Evolutionary conservation across 2,888 invertebrate species (phyloP).

Genomic region (Lycocerus yunnanus): DNA sequence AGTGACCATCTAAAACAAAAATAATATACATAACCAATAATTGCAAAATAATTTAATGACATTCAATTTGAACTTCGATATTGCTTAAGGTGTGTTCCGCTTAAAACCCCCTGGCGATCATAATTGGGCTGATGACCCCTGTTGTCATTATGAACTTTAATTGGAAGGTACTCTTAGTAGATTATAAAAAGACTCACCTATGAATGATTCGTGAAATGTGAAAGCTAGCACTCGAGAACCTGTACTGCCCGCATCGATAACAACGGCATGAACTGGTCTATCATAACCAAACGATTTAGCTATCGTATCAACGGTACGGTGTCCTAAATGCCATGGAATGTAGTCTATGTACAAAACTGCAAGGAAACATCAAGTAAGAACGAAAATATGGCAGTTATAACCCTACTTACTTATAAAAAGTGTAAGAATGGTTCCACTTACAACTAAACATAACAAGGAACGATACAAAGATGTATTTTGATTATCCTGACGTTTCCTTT

Average conservation of each 20-base stretch:
- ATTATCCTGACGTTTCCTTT: conserved; percentile 45
- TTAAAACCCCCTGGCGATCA: too few species aligned
- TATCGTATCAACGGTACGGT: conserved; percentile 70
- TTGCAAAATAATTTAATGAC: not conserved
- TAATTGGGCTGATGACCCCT: too few species aligned
- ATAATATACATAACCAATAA: not conserved
- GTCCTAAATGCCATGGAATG: conserved; percentile 55
- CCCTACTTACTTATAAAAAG: conserved; percentile 49
- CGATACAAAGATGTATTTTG: conserved; percentile 45
- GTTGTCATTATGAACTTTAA: too few species aligned
- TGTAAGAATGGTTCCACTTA: conserved; percentile 51
- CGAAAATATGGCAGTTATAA: not conserved
- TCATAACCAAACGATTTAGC: conserved; percentile 76
- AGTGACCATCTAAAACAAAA: conserved; percentile 58
- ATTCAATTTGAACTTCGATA: not conserved
- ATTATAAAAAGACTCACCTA: conserved; percentile 57
- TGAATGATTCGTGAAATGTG: conserved; percentile 78
- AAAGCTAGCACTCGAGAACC: conserved; percentile 85
- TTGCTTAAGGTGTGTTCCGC: too few species aligned
- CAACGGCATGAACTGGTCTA: conserved; percentile 77
- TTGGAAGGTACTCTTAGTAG: too few species aligned
- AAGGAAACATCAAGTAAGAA: conserved; percentile 24
- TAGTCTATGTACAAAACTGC: conserved; percentile 64
- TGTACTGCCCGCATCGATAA: conserved; percentile 94
- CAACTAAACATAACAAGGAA: conserved; percentile 51